phyloP scores from a whole-genome alignment of 1,140 invertebrate genomes.

The Limonius californicus region DNA sequence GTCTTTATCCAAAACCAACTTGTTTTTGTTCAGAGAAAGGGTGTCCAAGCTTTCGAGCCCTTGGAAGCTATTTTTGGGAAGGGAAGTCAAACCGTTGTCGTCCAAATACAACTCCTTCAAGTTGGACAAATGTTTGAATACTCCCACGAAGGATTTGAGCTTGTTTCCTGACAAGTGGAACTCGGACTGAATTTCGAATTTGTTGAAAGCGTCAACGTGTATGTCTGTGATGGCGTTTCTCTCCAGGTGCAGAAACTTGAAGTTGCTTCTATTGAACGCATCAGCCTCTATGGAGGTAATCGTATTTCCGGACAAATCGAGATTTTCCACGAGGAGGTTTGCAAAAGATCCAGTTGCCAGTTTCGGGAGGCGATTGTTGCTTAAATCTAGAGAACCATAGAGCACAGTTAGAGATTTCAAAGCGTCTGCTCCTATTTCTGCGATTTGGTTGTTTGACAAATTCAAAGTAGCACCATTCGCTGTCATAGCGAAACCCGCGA shows the following conservation, averaged over 20 bases:
- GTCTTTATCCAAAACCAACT: neutral
- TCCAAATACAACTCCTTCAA: neutral
- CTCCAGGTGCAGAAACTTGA: neutral
- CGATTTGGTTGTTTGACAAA: slow-evolving; percentile 5
- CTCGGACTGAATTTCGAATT: neutral
- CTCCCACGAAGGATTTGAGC: neutral
- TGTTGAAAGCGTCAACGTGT: neutral
- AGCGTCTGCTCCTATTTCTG: neutral
- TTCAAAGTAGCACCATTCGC: neutral
- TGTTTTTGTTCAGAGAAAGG: neutral
- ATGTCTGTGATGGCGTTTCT: neutral
- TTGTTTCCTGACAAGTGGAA: neutral
- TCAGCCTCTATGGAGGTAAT: neutral
- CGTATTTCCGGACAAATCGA: neutral
- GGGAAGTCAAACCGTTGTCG: neutral
- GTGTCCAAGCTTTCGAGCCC: neutral
- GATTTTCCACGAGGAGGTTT: neutral
- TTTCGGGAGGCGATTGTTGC: neutral
- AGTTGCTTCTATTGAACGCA: neutral
- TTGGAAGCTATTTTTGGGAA: neutral
- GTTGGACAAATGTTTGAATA: neutral
- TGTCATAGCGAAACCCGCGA: neutral
- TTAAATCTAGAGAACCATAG: neutral
- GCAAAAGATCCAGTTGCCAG: neutral
- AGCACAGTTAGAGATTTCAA: neutral